phyloP scores from a whole-genome alignment of 2,888 invertebrate species.

The Merodon equestris region DNA sequence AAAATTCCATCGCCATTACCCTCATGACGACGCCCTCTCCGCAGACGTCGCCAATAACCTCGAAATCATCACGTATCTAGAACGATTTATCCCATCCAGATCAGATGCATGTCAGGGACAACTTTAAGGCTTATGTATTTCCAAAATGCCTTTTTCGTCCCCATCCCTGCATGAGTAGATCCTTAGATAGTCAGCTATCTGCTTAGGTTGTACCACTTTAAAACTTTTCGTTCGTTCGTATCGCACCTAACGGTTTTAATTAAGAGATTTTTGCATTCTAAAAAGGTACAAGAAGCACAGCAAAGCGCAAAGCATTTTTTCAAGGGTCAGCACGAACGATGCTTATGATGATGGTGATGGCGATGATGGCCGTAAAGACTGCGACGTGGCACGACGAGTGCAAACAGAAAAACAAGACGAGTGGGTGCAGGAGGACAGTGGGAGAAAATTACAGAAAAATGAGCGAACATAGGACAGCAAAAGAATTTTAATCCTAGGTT shows the following conservation, averaged over 20 bases:
- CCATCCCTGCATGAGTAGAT: too few species aligned
- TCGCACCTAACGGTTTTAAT: constrained; percentile 49
- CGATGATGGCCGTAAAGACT: neutral
- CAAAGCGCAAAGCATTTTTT: constrained; percentile 23
- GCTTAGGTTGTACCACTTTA: too few species aligned
- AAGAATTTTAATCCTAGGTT: constrained; percentile 56
- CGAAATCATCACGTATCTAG: neutral
- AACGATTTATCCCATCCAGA: too few species aligned
- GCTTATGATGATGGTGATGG: neutral
- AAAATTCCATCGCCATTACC: constrained; percentile 36
- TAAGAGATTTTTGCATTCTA: constrained; percentile 61
- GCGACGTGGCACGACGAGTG: too few species aligned
- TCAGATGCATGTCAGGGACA: constrained; percentile 10
- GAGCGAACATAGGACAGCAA: constrained; percentile 47
- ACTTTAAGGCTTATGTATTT: constrained; percentile 37
- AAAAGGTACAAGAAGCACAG: constrained; percentile 39
- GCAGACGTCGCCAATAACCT: neutral
- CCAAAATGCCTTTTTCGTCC: too few species aligned
- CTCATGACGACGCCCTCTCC: constrained; percentile 43
- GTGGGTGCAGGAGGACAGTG: constrained; percentile 20
- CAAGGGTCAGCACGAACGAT: constrained; percentile 43
- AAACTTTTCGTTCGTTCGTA: too few species aligned
- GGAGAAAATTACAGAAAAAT: constrained; percentile 46
- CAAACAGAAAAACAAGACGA: neutral
- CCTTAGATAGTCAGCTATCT: too few species aligned